phyloP scores from a whole-genome alignment of 53 echinoderm and acorn worm genomes.

The Astropecten irregularis region DNA sequence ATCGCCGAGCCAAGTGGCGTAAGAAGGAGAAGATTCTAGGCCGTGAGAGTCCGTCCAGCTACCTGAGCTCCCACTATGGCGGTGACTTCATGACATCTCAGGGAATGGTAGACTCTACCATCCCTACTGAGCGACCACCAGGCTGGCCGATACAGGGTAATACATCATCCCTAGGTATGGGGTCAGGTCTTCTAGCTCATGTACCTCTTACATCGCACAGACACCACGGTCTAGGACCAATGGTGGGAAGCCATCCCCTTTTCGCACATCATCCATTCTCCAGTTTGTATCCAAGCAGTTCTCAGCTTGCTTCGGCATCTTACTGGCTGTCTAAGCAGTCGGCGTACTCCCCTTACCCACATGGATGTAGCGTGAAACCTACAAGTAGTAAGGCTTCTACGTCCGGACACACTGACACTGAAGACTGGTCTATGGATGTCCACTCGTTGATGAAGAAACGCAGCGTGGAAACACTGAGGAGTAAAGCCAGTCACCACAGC shows the following conservation, averaged over 20 bases:
- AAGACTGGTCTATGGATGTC: neutral
- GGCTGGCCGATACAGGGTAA: neutral
- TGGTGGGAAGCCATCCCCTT: neutral
- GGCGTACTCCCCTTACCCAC: neutral
- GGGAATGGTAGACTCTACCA: neutral
- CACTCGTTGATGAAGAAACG: conserved; percentile 30
- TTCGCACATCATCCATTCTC: neutral
- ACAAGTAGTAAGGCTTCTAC: neutral
- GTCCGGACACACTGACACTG: neutral
- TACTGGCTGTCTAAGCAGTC: conserved; percentile 37
- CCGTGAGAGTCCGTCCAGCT: conserved; percentile 57
- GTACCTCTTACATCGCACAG: neutral
- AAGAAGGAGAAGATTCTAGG: conserved; percentile 91
- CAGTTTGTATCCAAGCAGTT: neutral
- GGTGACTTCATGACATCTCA: neutral
- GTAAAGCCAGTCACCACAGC: conserved; percentile 32
- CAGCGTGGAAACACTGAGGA: conserved; percentile 57
- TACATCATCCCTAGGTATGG: neutral
- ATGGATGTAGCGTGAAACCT: no score
- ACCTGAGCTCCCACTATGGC: conserved; percentile 17
- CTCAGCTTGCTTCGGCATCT: neutral
- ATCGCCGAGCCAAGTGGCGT: conserved; percentile 97
- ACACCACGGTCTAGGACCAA: neutral
- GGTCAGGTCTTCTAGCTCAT: neutral
- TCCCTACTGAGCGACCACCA: neutral